Evolutionary conservation across 2,113 vertebrate genomes (phyloP), one percentile per base, ranked within the genome.

Genomic region (Neodon shergylaensis): DNA sequence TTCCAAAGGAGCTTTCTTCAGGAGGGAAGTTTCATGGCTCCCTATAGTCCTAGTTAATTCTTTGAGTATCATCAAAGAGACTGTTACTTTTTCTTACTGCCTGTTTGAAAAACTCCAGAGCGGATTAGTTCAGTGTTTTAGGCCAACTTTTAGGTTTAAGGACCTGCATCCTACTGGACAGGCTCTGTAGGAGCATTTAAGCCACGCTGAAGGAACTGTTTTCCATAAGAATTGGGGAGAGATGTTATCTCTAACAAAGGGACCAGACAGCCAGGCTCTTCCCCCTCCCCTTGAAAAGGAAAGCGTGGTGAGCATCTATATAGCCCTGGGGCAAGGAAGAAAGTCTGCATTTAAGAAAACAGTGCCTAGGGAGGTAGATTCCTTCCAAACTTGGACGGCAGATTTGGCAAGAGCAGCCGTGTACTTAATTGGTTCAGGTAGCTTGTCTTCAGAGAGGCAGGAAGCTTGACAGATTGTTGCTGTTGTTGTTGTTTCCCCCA

Each of bases 391-490:
- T 52, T 91, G 31, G 24, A 68, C 39, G 63, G 28, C 72, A 70
- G 74, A 78, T 93, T 78, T 82, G 49, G 44, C 19, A 78, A 86
- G 66, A 92, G 44, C 72, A 91, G 91, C 61, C 79, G 26, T 47
- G 73, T 74, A 28, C 16, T 92, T 44, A 72, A 9, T 65, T 74
- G 36, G 72, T 66, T 28, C 74, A 49, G 79, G 44, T 31, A 52
- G 58, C 68, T 96, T 96, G 3, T 87, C 70, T 94, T 94, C 31
- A 89, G 42, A 93, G 79, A 79, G 65, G 22, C 54, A 39, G 84
- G 58, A 54, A 88, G 33, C 19, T 78, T 92, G 72, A 85, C 36
- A 42, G 47, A 54, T 90, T 19, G 4, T 54, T 54, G 54, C 16
- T 54, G 54, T 19, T 86, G 26, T 49, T 49, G 47, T 14, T 86